Conservation (phyloP, 2,888 invertebrate genomes). For the Asteroscopus sphinx region DNA sequence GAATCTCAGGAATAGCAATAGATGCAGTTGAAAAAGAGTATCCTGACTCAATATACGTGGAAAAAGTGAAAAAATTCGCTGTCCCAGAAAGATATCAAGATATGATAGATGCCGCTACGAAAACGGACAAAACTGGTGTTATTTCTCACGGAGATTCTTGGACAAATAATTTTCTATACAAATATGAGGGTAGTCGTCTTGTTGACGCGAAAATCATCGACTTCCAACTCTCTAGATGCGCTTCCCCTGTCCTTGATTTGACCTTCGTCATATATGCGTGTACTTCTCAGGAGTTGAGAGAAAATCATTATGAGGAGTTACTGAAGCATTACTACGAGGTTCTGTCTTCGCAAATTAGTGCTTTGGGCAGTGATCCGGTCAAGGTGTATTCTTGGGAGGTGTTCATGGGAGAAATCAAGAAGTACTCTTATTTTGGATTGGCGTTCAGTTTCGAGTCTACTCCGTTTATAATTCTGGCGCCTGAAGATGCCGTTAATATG, state of each 20-base stretch:
- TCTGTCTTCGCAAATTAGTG: conserved; percentile 86
- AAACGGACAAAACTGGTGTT: conserved; percentile 83
- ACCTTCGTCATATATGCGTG: conserved; percentile 89
- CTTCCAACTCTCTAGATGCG: conserved; percentile 91
- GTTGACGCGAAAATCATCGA: conserved; percentile 91
- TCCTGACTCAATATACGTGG: conserved; percentile 89
- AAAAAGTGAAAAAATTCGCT: conserved; percentile 88
- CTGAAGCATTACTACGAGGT: conserved; percentile 90
- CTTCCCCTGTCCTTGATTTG: conserved; percentile 90
- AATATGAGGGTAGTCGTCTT: conserved; percentile 69
- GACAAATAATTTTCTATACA: conserved; percentile 93
- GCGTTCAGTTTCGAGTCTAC: conserved; percentile 91
- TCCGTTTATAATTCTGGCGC: conserved; percentile 88
- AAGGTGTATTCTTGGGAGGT: conserved; percentile 86
- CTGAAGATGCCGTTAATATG: conserved; percentile 90
- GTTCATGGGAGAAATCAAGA: conserved; percentile 88
- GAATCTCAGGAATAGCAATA: conserved; percentile 86
- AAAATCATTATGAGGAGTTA: conserved; percentile 89
- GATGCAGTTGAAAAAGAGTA: conserved; percentile 92
- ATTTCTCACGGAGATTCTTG: conserved; percentile 93
- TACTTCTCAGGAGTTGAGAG: conserved; percentile 89
- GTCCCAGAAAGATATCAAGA: conserved; percentile 87
- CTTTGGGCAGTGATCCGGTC: conserved; percentile 90
- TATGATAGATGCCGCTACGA: conserved; percentile 79
- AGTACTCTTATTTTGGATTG: conserved; percentile 89